Evolutionary conservation across 30 jellyfish, hydroid and myxozoan genomes (phyloP), one percentile per base, ranked within the genome.

Genomic region (Phacellophora camtschatica): DNA sequence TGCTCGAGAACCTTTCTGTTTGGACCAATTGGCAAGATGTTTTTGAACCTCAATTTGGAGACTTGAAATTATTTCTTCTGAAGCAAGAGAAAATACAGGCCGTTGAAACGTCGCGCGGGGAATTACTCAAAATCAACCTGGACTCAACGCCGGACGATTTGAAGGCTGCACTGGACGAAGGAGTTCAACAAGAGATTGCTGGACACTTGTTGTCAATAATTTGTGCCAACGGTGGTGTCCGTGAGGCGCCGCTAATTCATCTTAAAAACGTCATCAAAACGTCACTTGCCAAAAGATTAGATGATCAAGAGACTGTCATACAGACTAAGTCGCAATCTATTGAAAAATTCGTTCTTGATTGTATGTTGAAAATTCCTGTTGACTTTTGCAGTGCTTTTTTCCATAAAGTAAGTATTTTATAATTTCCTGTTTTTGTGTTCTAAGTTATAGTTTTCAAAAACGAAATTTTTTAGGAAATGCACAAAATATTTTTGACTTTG

Each of bases 21-120:
- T 89, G 89, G 92, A 89, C 87, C 70, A 68, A 76, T 63, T 89
- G 97, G 97, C 62, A 74, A 12, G 12, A 5, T 28, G 84, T 81
- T 18, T 89, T 89, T 53, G 88, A 54, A 64, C 85, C 85, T 23
- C 62, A 70, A 64, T 74, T 81, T 53, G 97, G 97, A 0, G 83
- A 37, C 36, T 27, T 89, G 22, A 89, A 82, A 41, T 12, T 41
- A 18, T 89, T 89, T 45, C 16, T 89, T 31, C 12, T 25, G n/a
- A 64, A 59, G 54, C 43, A 61, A 42, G 74, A 72, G 33, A 57
- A 32, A 25, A 75, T 79, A 16, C 53, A 39, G 30, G 90, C 84
- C 20, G 18, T 89, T 24, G 97, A 89, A 39, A 41, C 67, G 13
- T 57, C 85, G 25, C 49, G 55, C 16, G 53, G 66, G 9, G 71